Conservation (phyloP, 2,797 vertebrate genomes). For the Esox masquinongy region DNA sequence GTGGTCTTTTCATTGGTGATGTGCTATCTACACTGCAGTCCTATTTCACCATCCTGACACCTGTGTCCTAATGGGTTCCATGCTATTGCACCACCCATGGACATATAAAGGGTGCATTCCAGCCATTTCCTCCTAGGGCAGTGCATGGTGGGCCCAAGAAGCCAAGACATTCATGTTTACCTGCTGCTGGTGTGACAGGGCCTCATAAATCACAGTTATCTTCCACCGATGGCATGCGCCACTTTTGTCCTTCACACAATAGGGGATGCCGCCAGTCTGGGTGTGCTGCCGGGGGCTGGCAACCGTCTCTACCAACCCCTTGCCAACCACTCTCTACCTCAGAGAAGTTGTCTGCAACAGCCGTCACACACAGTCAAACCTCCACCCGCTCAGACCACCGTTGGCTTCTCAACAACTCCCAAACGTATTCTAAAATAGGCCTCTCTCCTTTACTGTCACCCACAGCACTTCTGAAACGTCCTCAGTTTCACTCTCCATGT, state of each 20-base stretch:
- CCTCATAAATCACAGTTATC: slow-evolving; percentile 75
- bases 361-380: slow-evolving; percentile 8
- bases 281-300: slow-evolving; percentile 38
- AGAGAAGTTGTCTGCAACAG: slow-evolving; percentile 17
- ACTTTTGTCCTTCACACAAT: slow-evolving; percentile 74
- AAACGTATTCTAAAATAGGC: slow-evolving; percentile 9
- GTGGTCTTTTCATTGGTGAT: too few species aligned
- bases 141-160: slow-evolving; percentile 27
- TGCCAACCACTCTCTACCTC: slow-evolving; percentile 10
- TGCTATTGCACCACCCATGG: slow-evolving; percentile 6
- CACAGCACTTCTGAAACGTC: background rate
- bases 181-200: slow-evolving; percentile 61
- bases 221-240: slow-evolving; percentile 64
- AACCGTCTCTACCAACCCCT: slow-evolving; percentile 9
- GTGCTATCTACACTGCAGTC: background rate
- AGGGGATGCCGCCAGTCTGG: slow-evolving; percentile 58
- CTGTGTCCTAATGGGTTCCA: slow-evolving; percentile 17
- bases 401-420: slow-evolving; percentile 19
- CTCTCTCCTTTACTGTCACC: slow-evolving; percentile 11
- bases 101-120: slow-evolving; percentile 5
- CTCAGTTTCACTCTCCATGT: background rate
- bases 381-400: background rate
- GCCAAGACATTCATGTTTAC: slow-evolving; percentile 64
- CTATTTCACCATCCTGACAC: background rate
- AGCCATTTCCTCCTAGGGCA: slow-evolving; percentile 32